Evolutionary conservation across 1,140 invertebrate species (phyloP).

Genomic region (Zaprionus nigranus): DNA sequence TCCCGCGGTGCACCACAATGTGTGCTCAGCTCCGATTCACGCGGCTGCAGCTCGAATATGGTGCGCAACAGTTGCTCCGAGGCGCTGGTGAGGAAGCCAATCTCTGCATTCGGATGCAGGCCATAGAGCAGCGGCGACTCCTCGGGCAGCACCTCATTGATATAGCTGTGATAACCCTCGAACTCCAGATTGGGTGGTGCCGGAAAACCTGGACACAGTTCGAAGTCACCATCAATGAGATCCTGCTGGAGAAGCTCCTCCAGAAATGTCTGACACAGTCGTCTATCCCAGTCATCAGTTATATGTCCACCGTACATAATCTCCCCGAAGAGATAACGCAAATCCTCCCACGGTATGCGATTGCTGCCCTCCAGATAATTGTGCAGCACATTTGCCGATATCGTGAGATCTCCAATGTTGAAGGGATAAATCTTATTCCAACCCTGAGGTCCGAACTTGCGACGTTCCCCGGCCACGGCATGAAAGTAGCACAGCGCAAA

Average conservation of each 20-base stretch:
- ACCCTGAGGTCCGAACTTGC: constrained; percentile 97
- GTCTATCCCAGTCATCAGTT: constrained; percentile 97
- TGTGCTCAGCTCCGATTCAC: constrained; percentile 91
- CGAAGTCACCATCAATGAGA: constrained; percentile 93
- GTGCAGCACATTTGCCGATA: constrained; percentile 95
- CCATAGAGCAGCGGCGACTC: constrained; percentile 97
- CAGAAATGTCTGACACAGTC: constrained; percentile 94
- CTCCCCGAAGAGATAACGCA: constrained; percentile 97
- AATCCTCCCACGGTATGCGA: constrained; percentile 96
- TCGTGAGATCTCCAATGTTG: constrained; percentile 95
- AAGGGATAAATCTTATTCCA: constrained; percentile 96
- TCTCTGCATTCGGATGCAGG: constrained; percentile 97
- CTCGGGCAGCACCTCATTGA: constrained; percentile 93
- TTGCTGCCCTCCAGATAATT: constrained; percentile 97
- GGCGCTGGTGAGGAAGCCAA: constrained; percentile 95
- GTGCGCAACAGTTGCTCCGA: constrained; percentile 95
- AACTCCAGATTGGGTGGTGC: constrained; percentile 95
- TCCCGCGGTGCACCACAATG: constrained; percentile 91
- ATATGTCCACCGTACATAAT: constrained; percentile 99
- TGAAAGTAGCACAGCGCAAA: constrained; percentile 98
- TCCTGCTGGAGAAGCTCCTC: constrained; percentile 94
- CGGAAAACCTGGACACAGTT: constrained; percentile 93
- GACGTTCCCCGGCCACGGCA: constrained; percentile 95
- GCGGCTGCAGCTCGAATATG: constrained; percentile 96
- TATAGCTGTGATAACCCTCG: constrained; percentile 94